phyloP scores from a whole-genome alignment of 2,888 invertebrate genomes.

The Podabrus alpinus region DNA sequence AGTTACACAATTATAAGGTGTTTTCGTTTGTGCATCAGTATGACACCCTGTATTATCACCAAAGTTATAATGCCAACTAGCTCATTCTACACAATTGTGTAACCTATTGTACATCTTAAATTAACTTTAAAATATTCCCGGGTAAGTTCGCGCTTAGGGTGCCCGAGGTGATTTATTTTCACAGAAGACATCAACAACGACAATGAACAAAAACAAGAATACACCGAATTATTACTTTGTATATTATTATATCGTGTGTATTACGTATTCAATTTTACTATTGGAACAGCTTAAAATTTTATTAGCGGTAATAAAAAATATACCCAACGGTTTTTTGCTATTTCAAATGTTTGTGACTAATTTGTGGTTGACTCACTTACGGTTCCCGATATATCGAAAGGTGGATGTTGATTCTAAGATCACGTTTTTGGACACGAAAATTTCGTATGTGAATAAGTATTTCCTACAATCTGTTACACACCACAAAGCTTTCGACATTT shows the following conservation, averaged over 20 bases:
- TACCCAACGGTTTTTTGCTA: not conserved
- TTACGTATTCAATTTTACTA: slow-evolving; percentile 2
- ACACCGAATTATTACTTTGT: slow-evolving; percentile 15
- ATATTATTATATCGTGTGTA: slow-evolving; percentile 13
- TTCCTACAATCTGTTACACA: slow-evolving; percentile 52
- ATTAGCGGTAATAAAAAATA: not conserved
- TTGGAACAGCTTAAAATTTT: not conserved
- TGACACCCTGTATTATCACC: slow-evolving; percentile 48
- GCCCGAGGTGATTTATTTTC: slow-evolving; percentile 44
- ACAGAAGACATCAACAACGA: slow-evolving; percentile 39
- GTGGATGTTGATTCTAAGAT: not conserved
- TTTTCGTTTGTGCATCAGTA: slow-evolving; percentile 32
- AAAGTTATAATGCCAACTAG: slow-evolving; percentile 48
- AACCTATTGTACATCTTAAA: slow-evolving; percentile 52
- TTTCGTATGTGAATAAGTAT: slow-evolving; percentile 45
- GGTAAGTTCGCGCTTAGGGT: slow-evolving; percentile 39
- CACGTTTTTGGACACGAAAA: slow-evolving; percentile 33
- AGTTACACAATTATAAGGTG: slow-evolving; percentile 28
- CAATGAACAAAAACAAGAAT: slow-evolving; percentile 33
- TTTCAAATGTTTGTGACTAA: not conserved
- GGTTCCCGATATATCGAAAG: not conserved
- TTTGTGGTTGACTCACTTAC: not conserved
- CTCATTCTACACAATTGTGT: slow-evolving; percentile 49
- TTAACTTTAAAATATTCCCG: slow-evolving; percentile 48
- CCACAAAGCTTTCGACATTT: slow-evolving; percentile 52